Evolutionary conservation across 1,140 invertebrate species (phyloP), one percentile per base, ranked within the genome.

Genomic region (Armadillidium nasatum): DNA sequence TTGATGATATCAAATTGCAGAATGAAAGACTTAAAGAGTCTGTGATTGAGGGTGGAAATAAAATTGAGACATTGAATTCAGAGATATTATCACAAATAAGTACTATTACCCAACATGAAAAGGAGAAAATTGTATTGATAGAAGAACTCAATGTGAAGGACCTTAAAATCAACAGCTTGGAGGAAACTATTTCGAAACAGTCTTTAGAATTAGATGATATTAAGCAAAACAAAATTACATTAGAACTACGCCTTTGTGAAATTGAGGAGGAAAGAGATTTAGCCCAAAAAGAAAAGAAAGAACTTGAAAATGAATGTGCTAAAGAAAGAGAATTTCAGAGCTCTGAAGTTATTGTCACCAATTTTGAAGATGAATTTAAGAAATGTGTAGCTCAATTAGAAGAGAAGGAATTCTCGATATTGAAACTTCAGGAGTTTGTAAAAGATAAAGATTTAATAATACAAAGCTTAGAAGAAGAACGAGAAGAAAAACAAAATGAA

Each of bases 81-180:
- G 86, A 87, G 80, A 85, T 87, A 76, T 83, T 87, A 82, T 82
- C 80, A 73, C 85, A 87, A 82, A 84, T 90, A 60, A 87, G 88
- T 82, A 87, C 88, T 44, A 89, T 90, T 76, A 87, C 88, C 77
- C 85, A 86, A 74, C 84, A 90, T 76, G 89, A 90, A 84, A 86
- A 88, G 76, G 88, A 90, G 82, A 90, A 90, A 83, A 86, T 90
- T 81, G 89, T 90, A 83, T 84, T 90, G 73, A 88, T 88, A 75
- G 88, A 90, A 88, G 88, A 88, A 88, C 86, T 76, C 23, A 76
- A 82, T 74, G 78, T 78, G 70, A 77, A 77, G 73, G 80, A 80
- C 76, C 79, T 71, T 71, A 87, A 89, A 82, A 85, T 88, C 76
- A 85, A 85, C 44, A 85, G 86, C 81, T 84, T 90, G 75, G 89